Conservation (phyloP, 1,140 invertebrate species). For the Cherax quadricarinatus region DNA sequence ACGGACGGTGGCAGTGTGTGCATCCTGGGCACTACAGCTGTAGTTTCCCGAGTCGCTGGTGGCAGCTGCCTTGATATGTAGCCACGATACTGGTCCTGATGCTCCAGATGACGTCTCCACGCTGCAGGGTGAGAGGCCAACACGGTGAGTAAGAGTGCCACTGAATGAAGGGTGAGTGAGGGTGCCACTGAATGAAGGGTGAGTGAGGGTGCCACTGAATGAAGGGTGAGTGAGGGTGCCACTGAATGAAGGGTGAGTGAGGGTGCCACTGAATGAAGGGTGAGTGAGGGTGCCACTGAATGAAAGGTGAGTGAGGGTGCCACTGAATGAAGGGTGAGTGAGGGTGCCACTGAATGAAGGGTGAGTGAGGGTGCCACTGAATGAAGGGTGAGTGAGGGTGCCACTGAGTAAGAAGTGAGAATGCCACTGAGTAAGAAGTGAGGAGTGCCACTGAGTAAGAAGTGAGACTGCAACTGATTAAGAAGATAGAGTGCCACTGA, state of each 20-base stretch:
- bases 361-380: background rate
- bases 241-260: background rate
- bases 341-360: too few relatives aligned
- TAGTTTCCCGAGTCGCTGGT: constrained; percentile 75
- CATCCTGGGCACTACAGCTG: constrained; percentile 75
- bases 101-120: constrained; percentile 25
- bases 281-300: background rate
- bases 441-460: background rate
- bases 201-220: background rate
- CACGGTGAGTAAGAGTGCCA: background rate
- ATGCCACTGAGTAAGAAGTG: too few relatives aligned
- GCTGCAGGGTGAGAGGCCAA: background rate
- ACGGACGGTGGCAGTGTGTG: constrained; percentile 74
- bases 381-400: background rate
- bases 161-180: background rate
- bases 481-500: too few relatives aligned
- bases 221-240: background rate
- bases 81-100: constrained; percentile 47
- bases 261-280: too few relatives aligned
- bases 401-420: background rate
- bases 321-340: background rate
- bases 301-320: background rate
- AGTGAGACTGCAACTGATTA: background rate
- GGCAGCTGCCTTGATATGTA: constrained; percentile 73
- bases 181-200: background rate